Base-by-base conservation (phyloP, 1,140 invertebrate species). In the Drosophila pachea region DNA sequence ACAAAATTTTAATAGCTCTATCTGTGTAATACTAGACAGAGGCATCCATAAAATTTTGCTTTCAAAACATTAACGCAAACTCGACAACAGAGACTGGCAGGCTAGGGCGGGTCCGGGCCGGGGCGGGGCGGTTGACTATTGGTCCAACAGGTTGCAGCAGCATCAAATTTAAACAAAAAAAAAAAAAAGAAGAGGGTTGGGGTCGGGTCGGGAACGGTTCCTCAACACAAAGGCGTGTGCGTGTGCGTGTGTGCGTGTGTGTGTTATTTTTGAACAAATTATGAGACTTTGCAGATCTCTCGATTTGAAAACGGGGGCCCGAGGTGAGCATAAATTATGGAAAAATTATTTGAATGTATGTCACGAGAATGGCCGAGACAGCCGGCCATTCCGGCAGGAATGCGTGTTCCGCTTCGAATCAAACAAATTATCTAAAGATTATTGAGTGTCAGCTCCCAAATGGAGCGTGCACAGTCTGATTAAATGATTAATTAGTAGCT, bases 271-370 rank as follows among this genome's bases (percentile, higher is more conserved):
- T 78, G 78, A 78, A 64, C 36, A 40, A 62, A 73, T 73, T 76
- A 62, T 71, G 63, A 61, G 50, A 36, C 62, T 66, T 40, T 29
- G n/a, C 45, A 29, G 14, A 56, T 75, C 50, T 65, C 58, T 62
- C 40, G 73, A 79, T 73, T 76, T 81, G 22, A 22, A 62, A 65
- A 81, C 74, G 76, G 76, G 74, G 35, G 49, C 33, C 42, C 58
- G 76, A 86, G 73, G 81, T 86, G 55, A 59, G 71, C 77, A 86
- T 86, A 86, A 86, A 86, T 86, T 86, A 86, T 86, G 86, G 77
- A 86, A 86, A 14, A n/a, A 86, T 22, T 77, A 86, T 81, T 86
- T 70, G 64, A 82, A 78, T 83, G 70, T 76, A 49, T 87, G 83
- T 87, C 78, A 87, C 22, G 22, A 22, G 22, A 22, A 64, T 72